A percentile compares a stretch with the other conserved stretches of the same genome.
Conservation (phyloP, 2,113 vertebrate genomes). For the Ondatra zibethicus region DNA sequence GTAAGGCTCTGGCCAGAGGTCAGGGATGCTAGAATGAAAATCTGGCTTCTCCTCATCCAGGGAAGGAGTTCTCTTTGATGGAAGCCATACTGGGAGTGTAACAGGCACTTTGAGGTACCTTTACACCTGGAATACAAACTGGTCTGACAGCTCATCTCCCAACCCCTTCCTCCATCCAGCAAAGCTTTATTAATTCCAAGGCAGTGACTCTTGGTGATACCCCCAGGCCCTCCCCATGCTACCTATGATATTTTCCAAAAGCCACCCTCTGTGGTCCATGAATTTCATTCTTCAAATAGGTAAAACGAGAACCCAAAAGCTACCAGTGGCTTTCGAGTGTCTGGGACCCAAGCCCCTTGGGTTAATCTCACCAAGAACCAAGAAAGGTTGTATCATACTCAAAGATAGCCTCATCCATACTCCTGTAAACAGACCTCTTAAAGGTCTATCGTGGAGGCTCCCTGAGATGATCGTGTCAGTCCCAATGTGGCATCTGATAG, state of each 20-base stretch:
- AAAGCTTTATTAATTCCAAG: background rate
- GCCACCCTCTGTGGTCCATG: background rate
- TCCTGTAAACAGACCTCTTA: background rate
- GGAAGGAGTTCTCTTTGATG: background rate
- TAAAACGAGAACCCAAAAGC: background rate
- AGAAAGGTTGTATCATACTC: background rate
- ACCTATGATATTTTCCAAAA: background rate
- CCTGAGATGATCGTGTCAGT: too few relatives aligned
- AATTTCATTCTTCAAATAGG: background rate
- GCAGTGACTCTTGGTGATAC: background rate
- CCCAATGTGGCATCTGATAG: background rate
- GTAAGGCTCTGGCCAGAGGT: too few relatives aligned
- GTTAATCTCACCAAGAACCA: background rate
- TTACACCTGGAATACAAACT: background rate
- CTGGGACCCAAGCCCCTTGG: background rate
- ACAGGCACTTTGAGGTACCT: background rate
- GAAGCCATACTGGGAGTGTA: too few relatives aligned
- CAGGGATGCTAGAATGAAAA: background rate
- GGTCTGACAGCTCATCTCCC: background rate
- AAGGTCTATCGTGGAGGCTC: background rate
- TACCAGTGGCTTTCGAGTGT: background rate
- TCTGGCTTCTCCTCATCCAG: background rate
- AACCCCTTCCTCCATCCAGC: background rate
- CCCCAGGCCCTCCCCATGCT: background rate
- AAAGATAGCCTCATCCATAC: background rate